Evolutionary conservation across 2,888 invertebrate genomes (phyloP).

Genomic region (Nemotelus nigrinus): DNA sequence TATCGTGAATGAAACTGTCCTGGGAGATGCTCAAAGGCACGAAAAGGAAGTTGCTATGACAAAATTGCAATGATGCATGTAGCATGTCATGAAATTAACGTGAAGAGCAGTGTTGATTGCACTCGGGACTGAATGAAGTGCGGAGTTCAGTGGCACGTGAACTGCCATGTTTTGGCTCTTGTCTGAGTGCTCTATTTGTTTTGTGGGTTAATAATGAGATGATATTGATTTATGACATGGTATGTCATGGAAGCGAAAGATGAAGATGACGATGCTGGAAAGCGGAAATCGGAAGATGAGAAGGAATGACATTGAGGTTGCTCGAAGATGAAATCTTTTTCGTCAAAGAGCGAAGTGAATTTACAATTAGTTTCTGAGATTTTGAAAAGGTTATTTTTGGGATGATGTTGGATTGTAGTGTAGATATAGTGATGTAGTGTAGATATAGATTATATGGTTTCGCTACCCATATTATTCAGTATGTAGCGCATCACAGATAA

Average conservation of each 20-base stretch:
- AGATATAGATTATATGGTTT: no score
- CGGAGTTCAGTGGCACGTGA: slow-evolving; percentile 34
- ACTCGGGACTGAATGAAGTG: slow-evolving; percentile 9
- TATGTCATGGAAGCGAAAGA: background rate
- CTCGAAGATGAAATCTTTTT: background rate
- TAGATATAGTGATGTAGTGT: no score
- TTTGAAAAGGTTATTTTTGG: no score
- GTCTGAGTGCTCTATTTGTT: slow-evolving; percentile 40
- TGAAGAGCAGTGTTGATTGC: slow-evolving; percentile 26
- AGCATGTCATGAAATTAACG: background rate
- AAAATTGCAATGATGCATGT: slow-evolving; percentile 36
- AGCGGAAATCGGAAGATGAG: background rate
- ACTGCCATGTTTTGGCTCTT: background rate
- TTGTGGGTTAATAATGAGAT: slow-evolving; percentile 40
- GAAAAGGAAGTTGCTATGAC: slow-evolving; percentile 24
- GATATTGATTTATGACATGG: slow-evolving; percentile 33
- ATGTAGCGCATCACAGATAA: no score
- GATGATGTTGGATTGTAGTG: no score
- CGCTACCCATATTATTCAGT: no score
- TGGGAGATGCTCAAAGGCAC: slow-evolving; percentile 4
- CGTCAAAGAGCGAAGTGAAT: no score
- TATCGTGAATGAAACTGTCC: background rate
- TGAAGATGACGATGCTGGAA: background rate
- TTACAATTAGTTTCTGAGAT: no score
- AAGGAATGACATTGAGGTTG: background rate